phyloP scores from a whole-genome alignment of 2,113 vertebrate species.

The Galemys pyrenaicus region DNA sequence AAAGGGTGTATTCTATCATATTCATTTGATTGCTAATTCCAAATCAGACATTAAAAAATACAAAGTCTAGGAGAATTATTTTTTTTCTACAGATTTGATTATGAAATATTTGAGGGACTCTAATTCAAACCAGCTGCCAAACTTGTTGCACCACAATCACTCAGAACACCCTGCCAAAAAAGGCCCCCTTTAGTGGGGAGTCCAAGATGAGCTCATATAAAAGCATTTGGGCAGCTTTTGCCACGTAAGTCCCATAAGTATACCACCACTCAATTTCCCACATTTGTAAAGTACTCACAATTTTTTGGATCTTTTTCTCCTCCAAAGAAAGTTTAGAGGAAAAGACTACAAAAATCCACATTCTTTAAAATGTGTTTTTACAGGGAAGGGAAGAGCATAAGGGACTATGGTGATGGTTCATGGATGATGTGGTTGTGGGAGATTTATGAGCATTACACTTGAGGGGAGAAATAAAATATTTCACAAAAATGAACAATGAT shows the following conservation, averaged over 20 bases:
- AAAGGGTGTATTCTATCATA: neutral
- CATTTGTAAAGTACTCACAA: neutral
- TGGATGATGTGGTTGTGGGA: too few species aligned
- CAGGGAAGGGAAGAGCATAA: too few species aligned
- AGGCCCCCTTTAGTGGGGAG: neutral
- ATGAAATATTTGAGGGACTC: constrained; percentile 61
- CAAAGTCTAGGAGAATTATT: neutral
- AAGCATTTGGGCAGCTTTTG: neutral
- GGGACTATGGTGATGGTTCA: too few species aligned
- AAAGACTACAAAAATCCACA: constrained; percentile 40
- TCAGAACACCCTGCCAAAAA: constrained; percentile 13
- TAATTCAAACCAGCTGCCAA: constrained; percentile 66
- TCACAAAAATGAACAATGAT: too few species aligned
- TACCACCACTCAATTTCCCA: constrained; percentile 11
- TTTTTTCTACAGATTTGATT: constrained; percentile 56
- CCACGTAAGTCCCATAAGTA: neutral
- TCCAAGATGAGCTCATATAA: constrained; percentile 32
- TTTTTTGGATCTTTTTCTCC: constrained; percentile 19
- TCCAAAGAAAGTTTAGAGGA: constrained; percentile 26
- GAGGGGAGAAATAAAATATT: too few species aligned
- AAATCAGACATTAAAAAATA: constrained; percentile 59
- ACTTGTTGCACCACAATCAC: neutral
- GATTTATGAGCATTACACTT: too few species aligned
- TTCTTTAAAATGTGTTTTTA: constrained; percentile 13
- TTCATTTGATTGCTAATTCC: constrained; percentile 57